Conservation (phyloP, 2,888 invertebrate genomes). For the Tachina grossa region DNA sequence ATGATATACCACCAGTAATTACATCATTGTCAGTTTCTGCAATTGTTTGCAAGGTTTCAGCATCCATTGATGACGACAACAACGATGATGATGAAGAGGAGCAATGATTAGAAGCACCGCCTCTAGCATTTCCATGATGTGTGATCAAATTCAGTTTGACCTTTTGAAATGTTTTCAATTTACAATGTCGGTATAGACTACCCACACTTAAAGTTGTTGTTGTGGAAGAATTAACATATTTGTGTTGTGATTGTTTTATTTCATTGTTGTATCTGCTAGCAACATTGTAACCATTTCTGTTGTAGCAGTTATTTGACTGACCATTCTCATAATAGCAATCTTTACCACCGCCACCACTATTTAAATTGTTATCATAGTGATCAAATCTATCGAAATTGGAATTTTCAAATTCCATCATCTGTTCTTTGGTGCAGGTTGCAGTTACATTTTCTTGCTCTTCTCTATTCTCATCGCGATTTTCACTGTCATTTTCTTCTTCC, state of each 20-base stretch:
- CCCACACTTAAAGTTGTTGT: constrained; percentile 72
- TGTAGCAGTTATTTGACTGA: constrained; percentile 48
- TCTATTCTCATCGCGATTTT: neutral
- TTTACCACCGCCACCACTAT: constrained; percentile 57
- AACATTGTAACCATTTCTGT: constrained; percentile 49
- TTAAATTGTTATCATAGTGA: no score
- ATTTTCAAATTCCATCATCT: constrained; percentile 76
- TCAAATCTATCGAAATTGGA: no score
- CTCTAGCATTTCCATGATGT: constrained; percentile 75
- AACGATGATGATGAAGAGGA: constrained; percentile 39
- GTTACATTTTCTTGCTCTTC: constrained; percentile 78
- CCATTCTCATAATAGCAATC: constrained; percentile 61
- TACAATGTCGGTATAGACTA: constrained; percentile 80
- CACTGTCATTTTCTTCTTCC: constrained; percentile 39
- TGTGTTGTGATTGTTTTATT: constrained; percentile 44
- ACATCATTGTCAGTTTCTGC: constrained; percentile 80
- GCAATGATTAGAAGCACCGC: constrained; percentile 68
- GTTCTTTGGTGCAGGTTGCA: constrained; percentile 81
- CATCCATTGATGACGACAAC: constrained; percentile 72
- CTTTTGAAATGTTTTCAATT: constrained; percentile 80
- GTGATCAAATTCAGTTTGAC: constrained; percentile 79
- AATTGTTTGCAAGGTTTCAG: constrained; percentile 78
- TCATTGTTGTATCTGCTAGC: constrained; percentile 24
- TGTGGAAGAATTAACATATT: constrained; percentile 47
- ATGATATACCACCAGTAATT: constrained; percentile 39